These are phyloP conservation scores for Polia nebulosa DNA, from an alignment of 2,888 invertebrate species.

Conservation along the genomic window DNA sequence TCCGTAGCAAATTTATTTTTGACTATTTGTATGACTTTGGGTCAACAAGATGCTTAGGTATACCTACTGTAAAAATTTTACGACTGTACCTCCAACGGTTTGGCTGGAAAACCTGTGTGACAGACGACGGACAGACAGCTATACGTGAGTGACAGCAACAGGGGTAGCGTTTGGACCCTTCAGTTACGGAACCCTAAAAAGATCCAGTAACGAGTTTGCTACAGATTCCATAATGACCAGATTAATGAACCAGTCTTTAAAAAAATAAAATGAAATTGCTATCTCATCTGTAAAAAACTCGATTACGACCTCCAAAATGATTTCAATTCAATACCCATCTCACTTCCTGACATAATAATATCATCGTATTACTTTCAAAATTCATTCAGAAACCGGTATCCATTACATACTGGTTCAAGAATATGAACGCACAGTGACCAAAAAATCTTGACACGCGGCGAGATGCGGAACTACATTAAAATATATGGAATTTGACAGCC, in stretches of 20 bases:
- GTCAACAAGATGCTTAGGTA: too few relatives aligned
- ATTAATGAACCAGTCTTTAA: slow-evolving; percentile 2
- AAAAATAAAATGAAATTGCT: slow-evolving; percentile 3
- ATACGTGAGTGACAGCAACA: too few relatives aligned
- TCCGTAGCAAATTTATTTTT: too few relatives aligned
- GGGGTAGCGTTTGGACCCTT: too few relatives aligned
- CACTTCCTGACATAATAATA: slow-evolving; percentile 46
- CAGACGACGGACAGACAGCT: too few relatives aligned
- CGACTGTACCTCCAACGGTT: too few relatives aligned
- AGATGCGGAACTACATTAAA: slow-evolving; percentile 11
- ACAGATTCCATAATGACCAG: background rate
- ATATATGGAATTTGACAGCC: slow-evolving; percentile 25
- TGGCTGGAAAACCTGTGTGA: too few relatives aligned
- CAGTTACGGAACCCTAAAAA: too few relatives aligned
- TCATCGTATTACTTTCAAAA: slow-evolving; percentile 49
- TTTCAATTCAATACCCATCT: slow-evolving; percentile 47
- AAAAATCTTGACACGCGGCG: background rate
- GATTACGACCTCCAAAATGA: slow-evolving; percentile 31
- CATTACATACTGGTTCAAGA: slow-evolving; percentile 6
- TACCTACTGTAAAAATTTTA: too few relatives aligned
- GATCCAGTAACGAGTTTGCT: background rate
- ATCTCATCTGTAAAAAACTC: slow-evolving; percentile 19
- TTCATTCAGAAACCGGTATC: slow-evolving; percentile 53
- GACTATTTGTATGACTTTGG: too few relatives aligned
- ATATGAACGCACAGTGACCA: slow-evolving; percentile 1